phyloP scores from a whole-genome alignment of 2,113 vertebrate genomes.

The Serilophus lunatus region DNA sequence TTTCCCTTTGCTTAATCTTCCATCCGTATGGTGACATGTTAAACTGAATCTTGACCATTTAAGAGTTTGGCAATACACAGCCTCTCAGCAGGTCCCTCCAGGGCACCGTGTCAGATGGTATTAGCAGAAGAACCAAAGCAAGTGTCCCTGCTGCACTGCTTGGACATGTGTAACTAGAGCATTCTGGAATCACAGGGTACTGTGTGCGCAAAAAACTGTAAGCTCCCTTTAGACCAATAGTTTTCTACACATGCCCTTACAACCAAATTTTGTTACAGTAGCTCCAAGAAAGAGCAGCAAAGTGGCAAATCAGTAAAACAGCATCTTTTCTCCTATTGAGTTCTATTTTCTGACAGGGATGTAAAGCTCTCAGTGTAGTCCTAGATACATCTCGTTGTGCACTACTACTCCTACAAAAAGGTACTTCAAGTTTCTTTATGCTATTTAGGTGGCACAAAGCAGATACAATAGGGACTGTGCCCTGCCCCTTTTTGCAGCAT shows the following conservation, averaged over 20 bases:
- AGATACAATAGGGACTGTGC: neutral
- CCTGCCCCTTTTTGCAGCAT: neutral
- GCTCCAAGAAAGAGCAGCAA: neutral
- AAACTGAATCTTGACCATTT: conserved; percentile 46
- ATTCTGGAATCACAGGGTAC: neutral
- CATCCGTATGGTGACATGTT: neutral
- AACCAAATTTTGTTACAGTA: neutral
- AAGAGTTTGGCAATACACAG: neutral
- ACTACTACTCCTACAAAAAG: neutral
- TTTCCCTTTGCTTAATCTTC: conserved; percentile 1
- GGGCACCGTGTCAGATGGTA: conserved; percentile 15
- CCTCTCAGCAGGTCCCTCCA: neutral
- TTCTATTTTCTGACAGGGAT: neutral
- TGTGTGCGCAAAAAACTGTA: neutral
- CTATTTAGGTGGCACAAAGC: neutral
- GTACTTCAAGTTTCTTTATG: neutral
- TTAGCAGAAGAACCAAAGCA: neutral
- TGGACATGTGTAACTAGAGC: neutral
- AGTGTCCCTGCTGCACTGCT: neutral
- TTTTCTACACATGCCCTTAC: neutral
- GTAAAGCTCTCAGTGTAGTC: neutral
- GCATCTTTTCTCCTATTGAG: neutral
- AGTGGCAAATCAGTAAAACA: neutral
- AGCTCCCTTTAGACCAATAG: neutral
- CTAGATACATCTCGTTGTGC: neutral